Evolutionary conservation across 2,888 invertebrate genomes (phyloP), one percentile per base, ranked within the genome.

Genomic region (Drosophila lacicola): DNA sequence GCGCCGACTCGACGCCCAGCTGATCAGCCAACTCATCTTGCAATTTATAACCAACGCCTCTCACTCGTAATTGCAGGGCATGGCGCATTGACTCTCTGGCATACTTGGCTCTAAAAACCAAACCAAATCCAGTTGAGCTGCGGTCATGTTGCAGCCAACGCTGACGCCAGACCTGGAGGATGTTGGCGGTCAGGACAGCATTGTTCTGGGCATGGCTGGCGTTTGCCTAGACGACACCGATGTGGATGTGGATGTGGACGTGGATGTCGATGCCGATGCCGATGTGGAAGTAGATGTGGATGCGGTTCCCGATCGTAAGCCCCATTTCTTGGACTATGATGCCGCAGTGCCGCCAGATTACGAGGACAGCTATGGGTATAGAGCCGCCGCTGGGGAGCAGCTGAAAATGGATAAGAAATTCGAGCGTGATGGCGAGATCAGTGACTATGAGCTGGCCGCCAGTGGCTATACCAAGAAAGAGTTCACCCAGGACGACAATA

Each of bases 251-350:
- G 68, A 69, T 37, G 61, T 37, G 45, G 91, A 74, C 5, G 76
- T 62, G 0, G 73, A 75, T 33, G 61, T 44, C 9, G 57, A 58
- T 17, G 55, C 11, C 3, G 54, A 54, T n/a, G 56, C 46, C 1
- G 74, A 68, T n/a, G 74, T 76, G 4, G 90, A 86, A n/a, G 84
- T 81, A 2, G 86, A 90, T 65, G 82, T 91, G 6, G 92, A 91
- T 62, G 90, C 88, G 34, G 91, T 91, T 4, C 78, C 90, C 9
- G 91, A 93, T 50, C 93, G 93, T 78, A 94, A 94, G 79, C 94
- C 94, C 25, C 95, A 95, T 91, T 95, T 95, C 82, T 92, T 95
- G 51, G 95, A 95, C 82, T 95, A 95, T 80, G 95, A 95, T 90
- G 94, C 94, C 64, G 94, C 93, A 55, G 93, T 93, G 53, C 94